Percentiles rank a stretch among this genome's conserved stretches.
These are phyloP conservation scores for Diglossa cyanea DNA, from an alignment of 2,797 vertebrate genomes.

Conservation along the genomic window DNA sequence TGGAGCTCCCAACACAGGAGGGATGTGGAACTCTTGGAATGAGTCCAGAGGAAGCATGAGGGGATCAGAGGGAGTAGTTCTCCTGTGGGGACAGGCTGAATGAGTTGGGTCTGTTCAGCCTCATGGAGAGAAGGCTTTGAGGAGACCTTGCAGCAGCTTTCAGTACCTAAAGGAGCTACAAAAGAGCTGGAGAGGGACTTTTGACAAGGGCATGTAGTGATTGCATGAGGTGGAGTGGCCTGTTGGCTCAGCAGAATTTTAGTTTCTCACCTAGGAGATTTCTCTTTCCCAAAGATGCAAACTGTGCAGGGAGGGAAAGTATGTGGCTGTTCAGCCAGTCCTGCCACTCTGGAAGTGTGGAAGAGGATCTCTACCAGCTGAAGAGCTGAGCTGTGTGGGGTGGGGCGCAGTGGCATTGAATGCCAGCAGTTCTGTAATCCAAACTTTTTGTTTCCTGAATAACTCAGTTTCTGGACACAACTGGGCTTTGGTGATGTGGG, in stretches of 20 bases:
- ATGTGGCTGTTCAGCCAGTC: background rate
- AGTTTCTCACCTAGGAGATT: background rate
- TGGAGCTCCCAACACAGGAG: background rate
- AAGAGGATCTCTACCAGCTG: background rate
- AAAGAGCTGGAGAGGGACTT: background rate
- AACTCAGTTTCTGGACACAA: background rate
- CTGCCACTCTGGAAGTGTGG: background rate
- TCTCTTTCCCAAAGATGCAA: background rate
- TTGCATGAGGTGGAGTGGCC: background rate
- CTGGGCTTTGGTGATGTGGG: conserved; percentile 20
- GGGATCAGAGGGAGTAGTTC: background rate
- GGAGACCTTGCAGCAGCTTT: background rate
- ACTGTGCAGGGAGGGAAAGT: background rate
- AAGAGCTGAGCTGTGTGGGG: background rate
- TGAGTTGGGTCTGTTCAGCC: background rate
- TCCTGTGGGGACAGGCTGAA: background rate
- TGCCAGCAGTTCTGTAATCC: conserved; percentile 17
- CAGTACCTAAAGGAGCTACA: background rate
- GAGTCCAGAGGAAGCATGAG: background rate
- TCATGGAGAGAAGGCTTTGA: background rate
- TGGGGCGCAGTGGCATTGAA: background rate
- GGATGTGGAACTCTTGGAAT: background rate
- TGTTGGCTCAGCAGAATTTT: background rate
- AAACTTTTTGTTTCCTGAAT: conserved; percentile 38
- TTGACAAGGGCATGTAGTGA: background rate